Evolutionary conservation across 2,888 invertebrate species (phyloP), one percentile per base, ranked within the genome.

Genomic region (Euclidia mi): DNA sequence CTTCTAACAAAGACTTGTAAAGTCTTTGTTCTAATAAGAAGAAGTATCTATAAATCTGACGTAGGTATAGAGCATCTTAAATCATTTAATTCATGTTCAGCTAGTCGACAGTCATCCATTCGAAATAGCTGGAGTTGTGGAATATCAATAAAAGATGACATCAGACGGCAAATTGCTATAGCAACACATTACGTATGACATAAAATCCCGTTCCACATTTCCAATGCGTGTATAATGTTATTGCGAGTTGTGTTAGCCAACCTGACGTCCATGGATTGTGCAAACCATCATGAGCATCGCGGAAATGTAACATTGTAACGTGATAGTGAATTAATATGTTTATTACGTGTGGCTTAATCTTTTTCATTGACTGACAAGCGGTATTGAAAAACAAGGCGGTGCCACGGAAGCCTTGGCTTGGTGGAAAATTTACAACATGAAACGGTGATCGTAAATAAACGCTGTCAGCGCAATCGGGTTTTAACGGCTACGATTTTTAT

Each of bases 121-220:
- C 43, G 40, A 44, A 53, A 48, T 40, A 17, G 37, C 17, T 28
- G 47, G n/a, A 42, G n/a, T 20, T 25, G 47, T 51, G 20, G 37
- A 62, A 62, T 58, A 62, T 61, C 56, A 64, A 71, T 60, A 70
- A 63, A 70, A 61, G 32, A 61, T 59, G 57, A 59, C 46, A 68
- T 56, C 56, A 65, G 52, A 41, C 31, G 38, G 15, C 20, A 53
- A 70, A 65, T 56, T 60, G 56, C 53, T 60, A 35, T 58, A 71
- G 41, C 40, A 47, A 51, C 44, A 28, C 51, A 60, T 62, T 65
- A 62, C 31, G 45, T 46, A 44, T 57, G 56, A 76, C 74, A 79
- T 76, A 71, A 63, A 78, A 76, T 76, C 68, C 67, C 60, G 77
- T 69, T 73, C 77, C 46, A 76, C 59, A 74, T 74, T 66, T 71